Evolutionary conservation across 2,888 invertebrate genomes (phyloP).

Genomic region (Nebria brevicollis): DNA sequence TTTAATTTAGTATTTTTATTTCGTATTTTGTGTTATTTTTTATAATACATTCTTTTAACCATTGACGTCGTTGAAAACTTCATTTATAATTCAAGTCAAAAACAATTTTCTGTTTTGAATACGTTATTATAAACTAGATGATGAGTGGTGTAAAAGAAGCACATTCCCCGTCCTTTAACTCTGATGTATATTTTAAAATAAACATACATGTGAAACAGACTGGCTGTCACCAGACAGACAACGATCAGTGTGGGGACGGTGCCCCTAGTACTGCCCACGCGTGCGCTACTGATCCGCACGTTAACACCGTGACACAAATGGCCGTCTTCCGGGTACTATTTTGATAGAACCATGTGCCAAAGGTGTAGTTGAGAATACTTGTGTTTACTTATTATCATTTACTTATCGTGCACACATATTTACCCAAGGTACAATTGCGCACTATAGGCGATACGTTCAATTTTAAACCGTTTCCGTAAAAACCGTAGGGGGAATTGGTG

Average conservation of each 20-base stretch:
- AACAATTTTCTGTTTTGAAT: no score
- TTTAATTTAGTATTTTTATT: no score
- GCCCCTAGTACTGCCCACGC: conserved; percentile 30
- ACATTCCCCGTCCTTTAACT: neutral
- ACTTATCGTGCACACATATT: neutral
- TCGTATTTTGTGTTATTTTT: no score
- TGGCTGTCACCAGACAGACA: conserved; percentile 11
- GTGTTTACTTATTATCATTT: neutral
- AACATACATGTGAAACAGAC: conserved; percentile 9
- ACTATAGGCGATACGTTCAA: no score
- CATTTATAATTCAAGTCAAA: neutral
- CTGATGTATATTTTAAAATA: conserved; percentile 10
- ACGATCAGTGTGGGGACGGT: conserved; percentile 20
- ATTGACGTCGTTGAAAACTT: no score
- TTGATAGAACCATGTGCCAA: conserved; percentile 52
- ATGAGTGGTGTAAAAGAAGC: neutral
- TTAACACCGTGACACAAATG: conserved; percentile 57
- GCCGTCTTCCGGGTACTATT: conserved; percentile 60
- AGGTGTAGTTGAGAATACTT: conserved; percentile 15
- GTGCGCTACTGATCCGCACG: conserved; percentile 46
- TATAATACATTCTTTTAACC: no score
- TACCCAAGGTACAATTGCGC: neutral
- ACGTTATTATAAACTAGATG: neutral
- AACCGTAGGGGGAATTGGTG: no score
- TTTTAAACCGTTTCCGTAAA: no score